Evolutionary conservation across 2,888 invertebrate genomes (phyloP).

Genomic region (Spilarctia lutea): DNA sequence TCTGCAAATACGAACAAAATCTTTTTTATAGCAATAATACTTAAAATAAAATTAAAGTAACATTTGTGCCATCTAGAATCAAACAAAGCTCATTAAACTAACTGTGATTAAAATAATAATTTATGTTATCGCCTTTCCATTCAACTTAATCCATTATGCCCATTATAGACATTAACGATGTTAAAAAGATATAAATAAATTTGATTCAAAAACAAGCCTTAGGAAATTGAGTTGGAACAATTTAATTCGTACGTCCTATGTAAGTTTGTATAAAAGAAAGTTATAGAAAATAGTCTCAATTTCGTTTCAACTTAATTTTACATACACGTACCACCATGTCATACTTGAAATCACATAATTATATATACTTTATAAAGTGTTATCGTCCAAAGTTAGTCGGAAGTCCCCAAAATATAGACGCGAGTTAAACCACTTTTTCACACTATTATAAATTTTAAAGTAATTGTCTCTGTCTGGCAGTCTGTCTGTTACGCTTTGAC

Average conservation of each 20-base stretch:
- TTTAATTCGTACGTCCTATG: not conserved
- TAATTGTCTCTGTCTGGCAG: no score
- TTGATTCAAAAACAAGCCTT: not conserved
- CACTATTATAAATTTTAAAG: no score
- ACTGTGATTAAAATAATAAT: not conserved
- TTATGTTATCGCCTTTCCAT: conserved; percentile 7
- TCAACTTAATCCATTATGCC: not conserved
- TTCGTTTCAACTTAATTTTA: no score
- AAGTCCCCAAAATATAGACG: no score
- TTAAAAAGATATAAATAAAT: conserved; percentile 7
- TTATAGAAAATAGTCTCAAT: no score
- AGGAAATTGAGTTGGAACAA: conserved; percentile 2
- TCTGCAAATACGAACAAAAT: not conserved
- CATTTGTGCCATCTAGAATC: not conserved
- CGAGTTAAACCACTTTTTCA: no score
- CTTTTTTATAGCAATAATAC: not conserved
- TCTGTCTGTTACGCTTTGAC: no score
- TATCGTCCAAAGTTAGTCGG: no score
- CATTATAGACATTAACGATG: not conserved
- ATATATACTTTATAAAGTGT: no score
- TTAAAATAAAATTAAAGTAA: not conserved
- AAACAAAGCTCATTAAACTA: not conserved
- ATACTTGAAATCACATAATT: no score
- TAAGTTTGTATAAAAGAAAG: not conserved
- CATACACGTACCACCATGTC: no score